phyloP scores from a whole-genome alignment of 30 jellyfish, hydroid and myxozoan species.

The Clytia hemisphaerica region DNA sequence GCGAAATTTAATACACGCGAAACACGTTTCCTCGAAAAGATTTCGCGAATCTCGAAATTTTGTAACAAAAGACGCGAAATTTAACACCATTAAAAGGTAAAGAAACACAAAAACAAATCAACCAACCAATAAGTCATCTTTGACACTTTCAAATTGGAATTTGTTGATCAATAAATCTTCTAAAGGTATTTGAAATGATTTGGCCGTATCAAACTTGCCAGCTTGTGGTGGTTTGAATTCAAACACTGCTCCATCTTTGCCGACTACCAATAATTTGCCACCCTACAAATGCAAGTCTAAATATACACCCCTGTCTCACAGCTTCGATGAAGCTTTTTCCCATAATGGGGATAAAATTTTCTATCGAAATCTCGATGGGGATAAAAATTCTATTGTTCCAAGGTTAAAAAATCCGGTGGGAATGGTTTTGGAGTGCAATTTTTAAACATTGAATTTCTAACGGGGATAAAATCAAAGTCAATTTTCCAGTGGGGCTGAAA shows the following conservation, averaged over 20 bases:
- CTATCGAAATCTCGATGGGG: neutral
- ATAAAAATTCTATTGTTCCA: neutral
- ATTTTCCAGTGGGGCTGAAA: too few species aligned
- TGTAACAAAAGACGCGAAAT: too few species aligned
- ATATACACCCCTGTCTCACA: too few species aligned
- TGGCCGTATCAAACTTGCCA: conserved; percentile 63
- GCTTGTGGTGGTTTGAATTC: conserved; percentile 62
- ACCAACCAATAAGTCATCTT: conserved; percentile 76
- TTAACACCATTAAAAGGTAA: too few species aligned
- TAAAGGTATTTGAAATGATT: conserved; percentile 52
- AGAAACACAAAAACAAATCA: neutral
- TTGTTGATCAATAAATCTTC: conserved; percentile 44
- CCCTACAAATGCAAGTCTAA: conserved; percentile 31
- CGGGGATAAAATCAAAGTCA: too few species aligned
- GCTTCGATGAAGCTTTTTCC: neutral
- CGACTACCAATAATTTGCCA: conserved; percentile 50
- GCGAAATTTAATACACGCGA: too few species aligned
- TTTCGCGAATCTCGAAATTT: too few species aligned
- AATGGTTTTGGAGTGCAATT: too few species aligned
- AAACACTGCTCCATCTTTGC: conserved; percentile 62
- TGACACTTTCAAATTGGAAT: conserved; percentile 60
- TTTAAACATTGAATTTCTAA: too few species aligned
- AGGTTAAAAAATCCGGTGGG: neutral
- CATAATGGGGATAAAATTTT: neutral
- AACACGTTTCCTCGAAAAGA: too few species aligned